A percentile compares a stretch with the other conserved stretches of the same genome.
These are phyloP conservation scores for Tenualosa ilisha DNA, from an alignment of 2,797 vertebrate genomes.

Conservation along the genomic window DNA sequence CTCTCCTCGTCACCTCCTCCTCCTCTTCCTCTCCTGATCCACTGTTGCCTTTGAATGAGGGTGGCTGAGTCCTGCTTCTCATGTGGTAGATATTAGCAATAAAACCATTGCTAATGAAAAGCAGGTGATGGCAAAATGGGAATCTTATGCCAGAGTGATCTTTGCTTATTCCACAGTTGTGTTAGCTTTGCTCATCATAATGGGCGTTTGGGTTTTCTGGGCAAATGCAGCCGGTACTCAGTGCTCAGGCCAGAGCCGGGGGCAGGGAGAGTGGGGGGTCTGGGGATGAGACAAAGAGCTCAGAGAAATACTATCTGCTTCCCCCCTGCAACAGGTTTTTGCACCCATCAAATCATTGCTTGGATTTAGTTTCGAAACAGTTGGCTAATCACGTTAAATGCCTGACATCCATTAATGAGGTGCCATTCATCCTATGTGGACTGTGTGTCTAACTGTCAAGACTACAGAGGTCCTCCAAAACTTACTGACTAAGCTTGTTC, in stretches of 20 bases:
- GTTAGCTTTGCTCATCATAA: conserved; percentile 51
- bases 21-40: conserved; percentile 33
- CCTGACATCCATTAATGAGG: not conserved
- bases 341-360: conserved; percentile 41
- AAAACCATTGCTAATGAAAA: conserved; percentile 68
- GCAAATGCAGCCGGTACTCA: conserved; percentile 4
- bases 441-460: not conserved
- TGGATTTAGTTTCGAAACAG: conserved; percentile 49
- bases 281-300: conserved; percentile 39
- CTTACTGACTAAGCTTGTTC: not conserved
- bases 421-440: not conserved
- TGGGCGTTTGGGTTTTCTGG: conserved; percentile 41
- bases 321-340: conserved; percentile 17
- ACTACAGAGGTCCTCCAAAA: not conserved
- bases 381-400: conserved; percentile 49
- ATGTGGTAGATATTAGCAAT: conserved; percentile 76
- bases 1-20: conserved; percentile 14
- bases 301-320: conserved; percentile 46
- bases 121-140: conserved; percentile 66
- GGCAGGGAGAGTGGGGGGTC: not conserved
- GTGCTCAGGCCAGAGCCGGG: not conserved
- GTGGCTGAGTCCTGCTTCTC: conserved; percentile 54
- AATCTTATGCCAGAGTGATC: conserved; percentile 54
- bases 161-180: conserved; percentile 53
- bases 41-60: conserved; percentile 59